These are phyloP conservation scores for Phoebastria nigripes DNA, from an alignment of 2,797 vertebrate genomes.

Conservation along the genomic window DNA sequence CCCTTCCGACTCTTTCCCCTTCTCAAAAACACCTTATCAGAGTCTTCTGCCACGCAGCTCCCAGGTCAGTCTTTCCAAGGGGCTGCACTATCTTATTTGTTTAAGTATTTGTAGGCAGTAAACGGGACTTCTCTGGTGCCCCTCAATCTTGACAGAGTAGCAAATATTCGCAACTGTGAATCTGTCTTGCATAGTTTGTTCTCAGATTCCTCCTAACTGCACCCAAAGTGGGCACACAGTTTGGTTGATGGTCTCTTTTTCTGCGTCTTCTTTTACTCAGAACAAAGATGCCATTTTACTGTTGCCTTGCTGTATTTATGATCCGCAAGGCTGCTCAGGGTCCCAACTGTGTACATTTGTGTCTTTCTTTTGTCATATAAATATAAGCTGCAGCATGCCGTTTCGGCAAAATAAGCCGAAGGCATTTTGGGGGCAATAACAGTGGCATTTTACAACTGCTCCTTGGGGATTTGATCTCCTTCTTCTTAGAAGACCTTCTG, in stretches of 20 bases:
- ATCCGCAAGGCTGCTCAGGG: not conserved
- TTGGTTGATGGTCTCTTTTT: not conserved
- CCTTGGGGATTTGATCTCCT: not conserved
- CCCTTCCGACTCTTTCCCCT: not conserved
- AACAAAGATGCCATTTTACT: not conserved
- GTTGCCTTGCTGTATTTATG: not conserved
- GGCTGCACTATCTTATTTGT: not conserved
- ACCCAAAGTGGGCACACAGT: not conserved
- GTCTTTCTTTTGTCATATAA: not conserved
- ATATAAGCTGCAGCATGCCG: not conserved
- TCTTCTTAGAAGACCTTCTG: not conserved
- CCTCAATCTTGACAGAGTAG: not conserved
- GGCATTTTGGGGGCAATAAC: not conserved
- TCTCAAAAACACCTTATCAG: not conserved
- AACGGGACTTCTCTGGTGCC: not conserved
- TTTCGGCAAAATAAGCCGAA: not conserved
- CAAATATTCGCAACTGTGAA: not conserved
- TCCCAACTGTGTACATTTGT: not conserved
- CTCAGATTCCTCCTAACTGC: not conserved
- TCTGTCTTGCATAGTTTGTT: not conserved
- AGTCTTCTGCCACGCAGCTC: not conserved
- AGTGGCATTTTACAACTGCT: not conserved
- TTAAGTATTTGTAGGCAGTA: not conserved
- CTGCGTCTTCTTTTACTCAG: accelerated
- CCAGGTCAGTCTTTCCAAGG: not conserved